Percentiles rank a stretch among this genome's conserved stretches.
Evolutionary conservation across 1,140 invertebrate species (phyloP).

Genomic region (Panagrolaimus sp.): DNA sequence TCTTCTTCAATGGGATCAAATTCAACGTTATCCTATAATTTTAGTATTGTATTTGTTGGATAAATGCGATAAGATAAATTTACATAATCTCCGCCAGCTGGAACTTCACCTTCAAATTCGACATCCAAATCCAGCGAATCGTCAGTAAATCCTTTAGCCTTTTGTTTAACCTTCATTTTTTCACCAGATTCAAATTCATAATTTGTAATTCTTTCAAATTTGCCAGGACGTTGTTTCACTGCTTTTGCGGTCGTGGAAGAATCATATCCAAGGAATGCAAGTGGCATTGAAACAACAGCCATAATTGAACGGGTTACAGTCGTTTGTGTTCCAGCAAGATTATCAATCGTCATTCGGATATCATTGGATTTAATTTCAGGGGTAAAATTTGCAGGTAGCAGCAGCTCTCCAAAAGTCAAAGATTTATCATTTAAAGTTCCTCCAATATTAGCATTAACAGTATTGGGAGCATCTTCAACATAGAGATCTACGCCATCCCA

Average conservation of each 20-base stretch:
- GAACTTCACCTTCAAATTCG: slow-evolving; percentile 37
- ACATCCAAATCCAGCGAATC: slow-evolving; percentile 32
- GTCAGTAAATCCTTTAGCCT: neutral
- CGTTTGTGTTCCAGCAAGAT: slow-evolving; percentile 20
- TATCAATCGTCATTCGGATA: slow-evolving; percentile 33
- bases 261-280: slow-evolving; percentile 28
- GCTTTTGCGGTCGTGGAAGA: neutral
- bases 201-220: slow-evolving; percentile 23
- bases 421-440: slow-evolving; percentile 26
- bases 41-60: neutral
- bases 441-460: slow-evolving; percentile 16
- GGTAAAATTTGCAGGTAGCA: slow-evolving; percentile 24
- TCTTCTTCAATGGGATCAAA: slow-evolving; percentile 33
- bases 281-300: slow-evolving; percentile 27
- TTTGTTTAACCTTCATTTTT: slow-evolving; percentile 34
- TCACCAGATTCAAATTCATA: slow-evolving; percentile 41
- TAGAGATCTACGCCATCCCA: slow-evolving; percentile 39
- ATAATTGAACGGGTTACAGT: slow-evolving; percentile 18
- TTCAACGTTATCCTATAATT: slow-evolving; percentile 16
- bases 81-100: slow-evolving; percentile 15
- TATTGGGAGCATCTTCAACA: slow-evolving; percentile 26
- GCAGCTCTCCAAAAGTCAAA: slow-evolving; percentile 1
- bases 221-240: neutral
- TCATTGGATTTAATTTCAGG: slow-evolving; percentile 29
- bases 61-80: neutral